phyloP scores from a whole-genome alignment of 2,797 vertebrate species.

The Euthynnus affinis region DNA sequence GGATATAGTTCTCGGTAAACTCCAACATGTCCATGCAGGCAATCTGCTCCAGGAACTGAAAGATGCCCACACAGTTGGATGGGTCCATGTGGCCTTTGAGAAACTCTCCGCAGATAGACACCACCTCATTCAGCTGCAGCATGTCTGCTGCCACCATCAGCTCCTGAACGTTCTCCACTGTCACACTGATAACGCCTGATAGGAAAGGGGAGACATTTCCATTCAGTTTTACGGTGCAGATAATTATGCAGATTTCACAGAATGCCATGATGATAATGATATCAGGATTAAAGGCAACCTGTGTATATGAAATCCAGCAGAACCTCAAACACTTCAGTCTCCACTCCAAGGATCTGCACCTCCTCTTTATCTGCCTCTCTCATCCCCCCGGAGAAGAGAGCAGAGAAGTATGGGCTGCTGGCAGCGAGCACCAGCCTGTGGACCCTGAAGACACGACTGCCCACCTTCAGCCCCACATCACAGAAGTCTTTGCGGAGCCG shows the following conservation, averaged over 20 bases:
- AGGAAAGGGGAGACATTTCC: background rate
- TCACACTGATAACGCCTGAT: constrained; percentile 90
- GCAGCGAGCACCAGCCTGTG: constrained; percentile 95
- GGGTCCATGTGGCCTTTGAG: constrained; percentile 95
- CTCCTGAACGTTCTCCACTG: constrained; percentile 95
- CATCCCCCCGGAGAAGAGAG: constrained; percentile 94
- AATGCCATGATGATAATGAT: background rate
- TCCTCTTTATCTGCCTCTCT: constrained; percentile 92
- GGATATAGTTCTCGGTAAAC: constrained; percentile 96
- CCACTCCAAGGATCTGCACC: constrained; percentile 92
- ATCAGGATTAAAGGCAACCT: constrained; percentile 59
- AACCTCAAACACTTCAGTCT: constrained; percentile 90
- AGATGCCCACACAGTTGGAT: constrained; percentile 95
- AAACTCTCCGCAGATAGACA: constrained; percentile 95
- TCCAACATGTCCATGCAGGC: constrained; percentile 92
- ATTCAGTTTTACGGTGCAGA: background rate
- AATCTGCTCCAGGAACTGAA: constrained; percentile 97
- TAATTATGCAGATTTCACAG: background rate
- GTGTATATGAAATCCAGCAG: constrained; percentile 97
- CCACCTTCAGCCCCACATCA: constrained; percentile 93
- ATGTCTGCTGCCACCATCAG: constrained; percentile 97
- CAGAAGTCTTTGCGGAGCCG: constrained; percentile 91
- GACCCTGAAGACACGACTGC: constrained; percentile 88
- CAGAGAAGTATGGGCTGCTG: constrained; percentile 96
- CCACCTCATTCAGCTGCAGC: constrained; percentile 95